Base-by-base conservation (phyloP, 1,140 invertebrate species). In the Danaus melanippus region DNA sequence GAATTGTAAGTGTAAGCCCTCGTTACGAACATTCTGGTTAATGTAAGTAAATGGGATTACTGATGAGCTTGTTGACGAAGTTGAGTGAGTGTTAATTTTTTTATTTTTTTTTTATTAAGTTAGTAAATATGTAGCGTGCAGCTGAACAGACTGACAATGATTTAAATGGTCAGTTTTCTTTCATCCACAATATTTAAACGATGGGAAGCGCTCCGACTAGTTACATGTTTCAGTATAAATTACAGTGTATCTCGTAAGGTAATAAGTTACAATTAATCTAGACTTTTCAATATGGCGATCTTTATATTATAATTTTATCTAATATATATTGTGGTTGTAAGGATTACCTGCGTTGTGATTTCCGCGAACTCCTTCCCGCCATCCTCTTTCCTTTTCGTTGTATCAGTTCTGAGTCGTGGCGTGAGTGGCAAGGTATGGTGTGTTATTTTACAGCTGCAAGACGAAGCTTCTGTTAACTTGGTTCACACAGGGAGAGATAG, bases 281-380 rank as follows among this genome's bases (percentile, higher is more conserved):
- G 80, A 75, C 67, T 86, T 86, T 87, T 87, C 79, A 87, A 82
- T 86, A 87, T 83, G 84, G 83, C 84, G 74, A 87, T 84, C 82
- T 86, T 84, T 87, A 86, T 87, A 85, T 83, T 87, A 87, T 87
- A 84, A 87, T 86, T 86, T 87, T 86, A 87, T 87, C 84, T 87
- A 88, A 87, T 88, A 88, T 88, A 88, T 88, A 88, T 88, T 87
- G 87, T 87, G 87, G 87, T 88, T 87, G 86, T 87, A 87, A 88
- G 85, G 86, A 87, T 32, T 81, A 87, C 70, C 72, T 86, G 86
- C 82, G 85, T 87, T 87, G 77, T 87, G 82, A 87, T 88, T 88
- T 87, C 80, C 83, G 71, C 67, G 58, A 64, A 66, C 68, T 80
- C 78, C 77, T 71, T 63, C 77, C 72, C 76, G 63, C 74, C 64